Conservation (phyloP, 2,113 vertebrate genomes). For the Cardinalis cardinalis region DNA sequence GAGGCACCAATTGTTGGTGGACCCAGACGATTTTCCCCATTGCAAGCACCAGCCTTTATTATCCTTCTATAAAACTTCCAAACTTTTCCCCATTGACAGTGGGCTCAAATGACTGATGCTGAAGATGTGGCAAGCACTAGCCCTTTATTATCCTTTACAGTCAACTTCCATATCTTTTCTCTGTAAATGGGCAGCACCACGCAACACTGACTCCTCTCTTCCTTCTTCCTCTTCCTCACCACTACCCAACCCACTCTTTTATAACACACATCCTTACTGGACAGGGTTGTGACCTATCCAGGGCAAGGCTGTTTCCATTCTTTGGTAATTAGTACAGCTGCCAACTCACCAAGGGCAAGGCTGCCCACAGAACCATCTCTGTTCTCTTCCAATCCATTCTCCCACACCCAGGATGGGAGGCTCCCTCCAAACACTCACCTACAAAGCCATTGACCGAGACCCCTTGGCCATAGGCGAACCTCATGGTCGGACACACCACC, state of each 20-base stretch:
- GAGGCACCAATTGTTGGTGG: background rate
- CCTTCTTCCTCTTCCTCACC: background rate
- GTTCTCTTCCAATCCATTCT: background rate
- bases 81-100: background rate
- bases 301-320: background rate
- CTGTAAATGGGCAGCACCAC: background rate
- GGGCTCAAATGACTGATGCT: background rate
- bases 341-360: background rate
- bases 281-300: background rate
- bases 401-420: rapidly evolving
- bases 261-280: background rate
- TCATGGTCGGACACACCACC: slow-evolving; percentile 78
- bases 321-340: background rate
- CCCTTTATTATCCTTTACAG: background rate
- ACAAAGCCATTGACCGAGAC: slow-evolving; percentile 80
- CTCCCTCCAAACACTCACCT: slow-evolving; percentile 67
- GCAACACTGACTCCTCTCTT: background rate
- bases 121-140: background rate
- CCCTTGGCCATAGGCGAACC: slow-evolving; percentile 84
- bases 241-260: background rate
- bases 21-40: background rate
- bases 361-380: background rate
- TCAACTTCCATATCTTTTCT: background rate
- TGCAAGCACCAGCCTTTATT: background rate
- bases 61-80: background rate